Base-by-base conservation (phyloP, 92 coral and sea anemone genomes). In the Palythoa caribaeorum region DNA sequence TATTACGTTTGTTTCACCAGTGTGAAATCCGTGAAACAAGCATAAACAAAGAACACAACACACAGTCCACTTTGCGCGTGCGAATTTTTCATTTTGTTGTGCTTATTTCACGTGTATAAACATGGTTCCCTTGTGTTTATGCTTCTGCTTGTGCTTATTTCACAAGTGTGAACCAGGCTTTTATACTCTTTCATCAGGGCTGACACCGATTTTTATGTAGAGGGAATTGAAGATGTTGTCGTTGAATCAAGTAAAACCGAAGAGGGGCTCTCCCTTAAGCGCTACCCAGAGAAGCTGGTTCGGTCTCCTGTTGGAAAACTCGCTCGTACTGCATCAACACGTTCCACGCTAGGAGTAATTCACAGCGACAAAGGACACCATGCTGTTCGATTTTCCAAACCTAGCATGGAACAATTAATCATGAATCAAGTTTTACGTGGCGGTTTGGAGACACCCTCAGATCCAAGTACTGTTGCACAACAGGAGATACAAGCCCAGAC, bases 291-390 rank as follows among this genome's bases (percentile, higher is more conserved):
- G n/a, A 44, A 59, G 39, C 47, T 76, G 1, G 86, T 44, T 11
- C 5, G 20, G 3, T 2, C 86, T 12, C 73, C 86, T 6, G 62
- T 15, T 5, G 86, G 75, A 37, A 69, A 4, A 17, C 76, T 81
- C 35, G 75, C 75, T 11, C 75, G 86, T 6, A 14, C 75, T 5
- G 75, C 54, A 28, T 81, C 86, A 13, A 81, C 86, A 7, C 73
- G 63, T 7, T 81, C 86, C 17, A 81, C 86, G 13, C 73, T 81
- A 12, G 86, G 86, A 5, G 60, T 81, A 36, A 36, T 81, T 68
- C 86, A 81, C 44, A n/a, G 76, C 28, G 86, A 81, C 86, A 81
- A 68, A 48, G 86, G 86, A 35, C 74, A 65, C 47, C 86, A 81
- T 35, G 5, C 76, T 9, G 86, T 81, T 2, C 73, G 74, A 47